A percentile compares a stretch with the other conserved stretches of the same genome.
Evolutionary conservation across 2,797 vertebrate species (phyloP).

Genomic region (Mormyrus proboscirostris): DNA sequence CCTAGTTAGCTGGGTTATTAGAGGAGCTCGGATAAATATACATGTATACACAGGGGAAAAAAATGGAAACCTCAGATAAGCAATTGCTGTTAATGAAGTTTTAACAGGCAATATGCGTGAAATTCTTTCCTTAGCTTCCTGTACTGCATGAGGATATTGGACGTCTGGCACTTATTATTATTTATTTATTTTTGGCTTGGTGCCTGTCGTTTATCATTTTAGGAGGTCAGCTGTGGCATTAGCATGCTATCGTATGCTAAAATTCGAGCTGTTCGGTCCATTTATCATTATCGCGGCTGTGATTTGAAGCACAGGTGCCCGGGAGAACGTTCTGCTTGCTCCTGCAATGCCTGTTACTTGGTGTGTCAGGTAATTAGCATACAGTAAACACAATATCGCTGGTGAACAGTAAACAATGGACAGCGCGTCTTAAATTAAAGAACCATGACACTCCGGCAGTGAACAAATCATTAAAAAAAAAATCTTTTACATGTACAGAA

Average conservation of each 20-base stretch:
- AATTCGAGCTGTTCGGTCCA: background rate
- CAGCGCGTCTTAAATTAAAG: background rate
- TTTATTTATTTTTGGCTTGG: background rate
- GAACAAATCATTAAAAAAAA: background rate
- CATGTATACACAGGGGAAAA: background rate
- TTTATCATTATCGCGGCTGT: conserved; percentile 4
- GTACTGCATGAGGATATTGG: background rate
- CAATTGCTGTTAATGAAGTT: background rate
- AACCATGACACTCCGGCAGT: conserved; percentile 1
- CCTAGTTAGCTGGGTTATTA: background rate
- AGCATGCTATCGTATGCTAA: conserved; percentile 15
- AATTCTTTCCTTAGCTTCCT: background rate
- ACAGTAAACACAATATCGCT: conserved; percentile 3
- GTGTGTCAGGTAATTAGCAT: conserved; percentile 13
- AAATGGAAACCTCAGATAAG: background rate
- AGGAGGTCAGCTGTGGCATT: background rate
- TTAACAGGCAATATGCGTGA: background rate
- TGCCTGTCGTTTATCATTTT: conserved; percentile 1
- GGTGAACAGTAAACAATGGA: conserved; percentile 12
- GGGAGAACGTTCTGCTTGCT: background rate
- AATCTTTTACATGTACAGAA: background rate
- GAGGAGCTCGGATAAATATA: background rate
- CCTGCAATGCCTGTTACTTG: background rate
- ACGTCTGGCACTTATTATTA: background rate
- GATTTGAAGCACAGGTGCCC: background rate